Evolutionary conservation across 2,797 vertebrate species (phyloP), one percentile per base, ranked within the genome.

Genomic region (Pachyuromys duprasi): DNA sequence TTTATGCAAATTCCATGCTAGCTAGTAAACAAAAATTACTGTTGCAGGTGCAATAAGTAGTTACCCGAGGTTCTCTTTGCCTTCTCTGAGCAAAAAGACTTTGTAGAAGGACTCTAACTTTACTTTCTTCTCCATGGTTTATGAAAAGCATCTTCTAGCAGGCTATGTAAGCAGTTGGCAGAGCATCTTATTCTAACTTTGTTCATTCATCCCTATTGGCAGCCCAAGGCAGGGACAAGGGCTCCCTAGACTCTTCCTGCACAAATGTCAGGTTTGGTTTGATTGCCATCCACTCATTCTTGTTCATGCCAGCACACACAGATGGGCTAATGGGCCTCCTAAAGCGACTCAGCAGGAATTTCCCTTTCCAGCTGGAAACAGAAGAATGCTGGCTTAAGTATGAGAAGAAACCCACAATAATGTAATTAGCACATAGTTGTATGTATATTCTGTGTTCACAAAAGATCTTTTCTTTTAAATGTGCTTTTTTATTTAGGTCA

Each of bases 311-410:
- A 94, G 92, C 74, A 60, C 79, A 94, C 93, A 84, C 96, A 97
- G 96, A 97, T 96, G 88, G 96, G 69, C 90, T 97, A 94, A 94
- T 92, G 95, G 86, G 70, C 53, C 74, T 86, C 96, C 97, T 96
- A 86, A 91, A 96, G 97, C 93, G 93, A 95, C 55, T 86, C 93
- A 89, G 90, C 94, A 89, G 95, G 96, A 92, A 96, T 89, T 94
- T 92, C 26, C 5, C 74, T 88, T 93, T 97, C 95, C 90, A 92
- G 94, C 81, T 96, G 95, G 88, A 96, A 31, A 80, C 31, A 7
- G 65, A 94, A 94, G 74, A 92, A 93, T 33, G 49, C 78, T 65
- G 45, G 49, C 74, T 95, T 92, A 95, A 88, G 76, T 75, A 75
- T n/a, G 74, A 93, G 62, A 78, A 95, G 89, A 92, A 90, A 42